These are phyloP conservation scores for Pipra filicauda DNA, from an alignment of 2,113 vertebrate species.

Conservation along the genomic window DNA sequence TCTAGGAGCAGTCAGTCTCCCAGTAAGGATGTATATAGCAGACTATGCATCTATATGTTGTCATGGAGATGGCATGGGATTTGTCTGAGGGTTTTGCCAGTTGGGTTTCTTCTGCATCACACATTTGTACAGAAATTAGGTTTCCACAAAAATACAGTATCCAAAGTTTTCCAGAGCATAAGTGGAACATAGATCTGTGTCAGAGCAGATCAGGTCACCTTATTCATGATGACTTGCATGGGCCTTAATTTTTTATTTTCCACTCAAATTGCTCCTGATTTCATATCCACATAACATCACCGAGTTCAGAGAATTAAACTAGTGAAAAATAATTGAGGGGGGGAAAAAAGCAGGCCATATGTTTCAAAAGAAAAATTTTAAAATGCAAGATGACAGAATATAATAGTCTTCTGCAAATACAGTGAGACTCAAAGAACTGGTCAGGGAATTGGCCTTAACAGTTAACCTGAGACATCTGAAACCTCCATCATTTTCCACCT, in stretches of 20 bases:
- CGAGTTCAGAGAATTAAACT: background rate
- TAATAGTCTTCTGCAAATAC: background rate
- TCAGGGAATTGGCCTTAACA: background rate
- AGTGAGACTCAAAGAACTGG: background rate
- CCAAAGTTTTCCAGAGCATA: slow-evolving; percentile 35
- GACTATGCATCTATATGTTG: slow-evolving; percentile 28
- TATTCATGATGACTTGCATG: slow-evolving; percentile 12
- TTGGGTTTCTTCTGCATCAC: slow-evolving; percentile 25
- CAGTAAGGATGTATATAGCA: background rate
- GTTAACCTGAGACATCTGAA: background rate
- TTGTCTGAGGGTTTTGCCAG: background rate
- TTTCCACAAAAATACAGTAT: slow-evolving; percentile 44
- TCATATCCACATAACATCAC: background rate
- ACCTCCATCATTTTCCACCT: background rate
- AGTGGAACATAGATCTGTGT: slow-evolving; percentile 61
- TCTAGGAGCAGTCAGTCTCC: background rate
- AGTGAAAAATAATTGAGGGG: background rate
- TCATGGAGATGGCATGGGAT: slow-evolving; percentile 50
- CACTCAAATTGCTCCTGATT: background rate
- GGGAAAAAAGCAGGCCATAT: background rate
- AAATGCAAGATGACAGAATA: background rate
- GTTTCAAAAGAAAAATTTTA: background rate
- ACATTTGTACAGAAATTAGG: slow-evolving; percentile 38
- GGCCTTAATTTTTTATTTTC: slow-evolving; percentile 33
- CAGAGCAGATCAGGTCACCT: slow-evolving; percentile 63